Conservation (phyloP, 2,888 invertebrate genomes). For the Argyra leucocephala region DNA sequence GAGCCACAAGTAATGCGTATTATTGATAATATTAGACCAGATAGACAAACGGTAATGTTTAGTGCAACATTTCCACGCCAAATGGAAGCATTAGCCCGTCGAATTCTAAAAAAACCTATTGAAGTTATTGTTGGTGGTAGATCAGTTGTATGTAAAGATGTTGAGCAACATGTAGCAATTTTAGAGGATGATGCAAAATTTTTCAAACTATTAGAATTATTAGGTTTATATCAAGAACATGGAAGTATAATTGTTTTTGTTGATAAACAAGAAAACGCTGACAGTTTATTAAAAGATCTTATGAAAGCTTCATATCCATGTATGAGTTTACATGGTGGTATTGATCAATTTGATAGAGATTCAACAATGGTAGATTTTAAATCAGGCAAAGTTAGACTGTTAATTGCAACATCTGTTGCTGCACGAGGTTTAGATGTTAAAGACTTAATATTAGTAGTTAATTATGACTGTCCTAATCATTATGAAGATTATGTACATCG, state of each 20-base stretch:
- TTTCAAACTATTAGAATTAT: slow-evolving; percentile 89
- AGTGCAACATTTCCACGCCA: slow-evolving; percentile 97
- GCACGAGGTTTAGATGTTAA: slow-evolving; percentile 98
- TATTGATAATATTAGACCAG: slow-evolving; percentile 92
- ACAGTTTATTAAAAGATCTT: slow-evolving; percentile 81
- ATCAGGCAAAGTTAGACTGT: slow-evolving; percentile 78
- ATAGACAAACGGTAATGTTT: slow-evolving; percentile 97
- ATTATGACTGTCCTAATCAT: slow-evolving; percentile 99
- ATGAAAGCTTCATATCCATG: slow-evolving; percentile 95
- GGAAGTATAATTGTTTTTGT: slow-evolving; percentile 96
- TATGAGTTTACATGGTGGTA: slow-evolving; percentile 95
- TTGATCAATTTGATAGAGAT: slow-evolving; percentile 98
- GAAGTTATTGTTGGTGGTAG: slow-evolving; percentile 96
- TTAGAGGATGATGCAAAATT: slow-evolving; percentile 96
- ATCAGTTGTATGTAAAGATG: slow-evolving; percentile 95
- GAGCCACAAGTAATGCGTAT: slow-evolving; percentile 79
- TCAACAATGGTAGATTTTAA: slow-evolving; percentile 97
- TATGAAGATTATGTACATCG: slow-evolving; percentile 98
- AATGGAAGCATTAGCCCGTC: slow-evolving; percentile 95
- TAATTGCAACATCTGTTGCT: slow-evolving; percentile 97
- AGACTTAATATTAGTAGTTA: slow-evolving; percentile 91
- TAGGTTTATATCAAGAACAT: slow-evolving; percentile 83
- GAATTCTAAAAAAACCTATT: slow-evolving; percentile 87
- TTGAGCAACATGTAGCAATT: slow-evolving; percentile 88
- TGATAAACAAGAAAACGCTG: slow-evolving; percentile 96